Base-by-base conservation (phyloP, 2,113 vertebrate genomes). In the Salvator merianae region DNA sequence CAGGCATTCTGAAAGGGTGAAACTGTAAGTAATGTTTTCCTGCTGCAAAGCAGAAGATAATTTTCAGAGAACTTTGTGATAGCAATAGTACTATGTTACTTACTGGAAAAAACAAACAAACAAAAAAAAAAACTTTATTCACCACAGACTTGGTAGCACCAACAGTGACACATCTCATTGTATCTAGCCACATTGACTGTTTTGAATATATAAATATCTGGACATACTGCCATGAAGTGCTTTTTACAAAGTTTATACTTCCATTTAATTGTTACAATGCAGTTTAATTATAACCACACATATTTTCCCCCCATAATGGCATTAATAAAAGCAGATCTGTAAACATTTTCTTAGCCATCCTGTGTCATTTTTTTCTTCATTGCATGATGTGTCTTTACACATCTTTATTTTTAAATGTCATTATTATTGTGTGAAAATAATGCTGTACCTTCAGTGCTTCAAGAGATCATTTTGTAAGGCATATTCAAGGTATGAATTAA, bases 401-500 rank as follows among this genome's bases (percentile, higher is more conserved):
- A 76, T 26, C 68, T 7, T 26, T 81, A 65, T 71, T 4, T 72
- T 34, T 63, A 76, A 84, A 65, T 43, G 70, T 4, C 50, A 20
- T 26, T 81, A 3, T 36, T 47, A 71, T 30, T 38, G 74, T 73
- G 69, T 38, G 12, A 12, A 36, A 38, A 70, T 70, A 86, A 62
- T 62, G 63, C 9, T 77, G 18, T 3, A 69, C 24, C n/a, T 71
- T 40, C 40, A 50, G 24, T 62, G 74, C 38, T 47, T 63, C 38
- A 77, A 36, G 32, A 71, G 50, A 77, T 38, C 18, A 1, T 71
- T 71, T 82, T 24, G 40, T 22, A 43, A 50, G 38, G 26, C n/a
- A 36, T 77, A 71, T 77, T 71, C 66, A 77, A 65, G 24, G 18
- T 77, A 71, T 8, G 12, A 40, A 82, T 71, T 86, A 63, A 86